Base-by-base conservation (phyloP, 1,140 invertebrate species). In the Drusus annulatus region DNA sequence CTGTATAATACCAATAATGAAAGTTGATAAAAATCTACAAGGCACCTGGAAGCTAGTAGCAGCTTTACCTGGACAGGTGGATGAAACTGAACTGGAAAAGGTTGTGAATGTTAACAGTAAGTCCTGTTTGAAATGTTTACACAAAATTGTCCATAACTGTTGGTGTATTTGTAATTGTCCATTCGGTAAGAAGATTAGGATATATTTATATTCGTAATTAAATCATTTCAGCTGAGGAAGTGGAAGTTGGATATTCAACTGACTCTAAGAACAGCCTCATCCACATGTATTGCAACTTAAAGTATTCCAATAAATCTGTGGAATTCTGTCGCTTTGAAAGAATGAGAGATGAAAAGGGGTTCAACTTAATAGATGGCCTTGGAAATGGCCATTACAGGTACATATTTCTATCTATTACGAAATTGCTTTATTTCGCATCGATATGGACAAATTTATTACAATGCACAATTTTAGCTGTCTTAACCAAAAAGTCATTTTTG, bases 241-340 rank as follows among this genome's bases (percentile, higher is more conserved):
- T 90, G 1, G 86, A 88, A 51, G 85, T 85, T 0, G 89, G 89
- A 17, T 89, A 86, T 80, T 63, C 86, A 17, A 84, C 84, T 15
- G 86, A 88, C 56, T 73, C 81, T 3, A 78, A 54, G 16, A 16
- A 76, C 0, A 84, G 86, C 52, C 86, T 87, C 31, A 54, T 89
- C 19, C 84, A 88, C 76, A 52, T 90, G 7, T 89, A 86, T 50
- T 90, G 89, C 71, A 90, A 90, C 65, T 86, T 90, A 62, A 78
- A 87, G 45, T 84, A 89, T 73, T 86, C 86, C 6, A 65, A 56
- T 8, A 88, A 87, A 68, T 86, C 86, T 76, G 85, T 90, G 3
- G 87, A 87, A 0, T 90, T 89, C 78, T 90, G 89, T 60, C 86
- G 89, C 6, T 90, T 90, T 77, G 88, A 90, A 82, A 87, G 85